phyloP scores from a whole-genome alignment of 2,888 invertebrate genomes.

The Calameuta pallipes region DNA sequence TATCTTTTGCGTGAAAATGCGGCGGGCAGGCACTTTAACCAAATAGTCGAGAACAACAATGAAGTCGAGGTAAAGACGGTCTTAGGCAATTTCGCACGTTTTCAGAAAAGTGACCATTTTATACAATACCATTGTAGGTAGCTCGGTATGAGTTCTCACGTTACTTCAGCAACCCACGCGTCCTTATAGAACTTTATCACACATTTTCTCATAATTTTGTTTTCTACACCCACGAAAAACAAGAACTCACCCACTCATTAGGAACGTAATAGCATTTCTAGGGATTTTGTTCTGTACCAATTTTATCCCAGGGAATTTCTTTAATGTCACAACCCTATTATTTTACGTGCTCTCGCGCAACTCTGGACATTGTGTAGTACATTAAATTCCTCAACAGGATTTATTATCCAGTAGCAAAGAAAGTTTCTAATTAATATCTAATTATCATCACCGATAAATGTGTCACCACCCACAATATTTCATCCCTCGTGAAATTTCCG shows the following conservation, averaged over 20 bases:
- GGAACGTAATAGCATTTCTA: neutral
- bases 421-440: neutral
- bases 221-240: neutral
- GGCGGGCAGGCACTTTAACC: neutral
- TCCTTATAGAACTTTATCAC: neutral
- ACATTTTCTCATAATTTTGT: neutral
- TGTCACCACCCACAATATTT: neutral
- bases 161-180: neutral
- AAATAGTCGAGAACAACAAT: neutral
- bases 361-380: neutral
- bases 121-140: neutral
- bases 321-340: neutral
- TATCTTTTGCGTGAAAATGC: neutral
- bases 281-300: neutral
- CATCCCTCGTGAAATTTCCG: neutral
- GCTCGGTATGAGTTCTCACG: neutral
- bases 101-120: neutral
- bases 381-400: neutral
- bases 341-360: neutral
- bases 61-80: neutral
- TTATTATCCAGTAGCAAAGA: neutral
- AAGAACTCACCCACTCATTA: neutral
- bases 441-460: neutral
- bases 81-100: neutral
- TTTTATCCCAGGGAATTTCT: neutral